phyloP scores from a whole-genome alignment of 2,888 invertebrate species.

The Tipula confusa region DNA sequence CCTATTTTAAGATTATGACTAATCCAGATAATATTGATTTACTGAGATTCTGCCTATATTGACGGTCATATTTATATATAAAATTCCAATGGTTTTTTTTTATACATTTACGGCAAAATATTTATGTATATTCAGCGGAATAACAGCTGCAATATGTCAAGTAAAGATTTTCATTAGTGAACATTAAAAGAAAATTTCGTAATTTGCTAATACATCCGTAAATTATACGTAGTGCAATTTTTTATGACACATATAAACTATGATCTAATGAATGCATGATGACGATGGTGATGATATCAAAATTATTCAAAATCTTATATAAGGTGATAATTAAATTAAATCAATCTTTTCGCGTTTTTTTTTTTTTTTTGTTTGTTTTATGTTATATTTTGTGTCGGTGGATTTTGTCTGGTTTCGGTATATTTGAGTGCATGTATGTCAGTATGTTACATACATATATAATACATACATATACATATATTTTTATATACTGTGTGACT shows the following conservation, averaged over 20 bases:
- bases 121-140: background rate
- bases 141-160: background rate
- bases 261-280: background rate
- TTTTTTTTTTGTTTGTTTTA: background rate
- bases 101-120: background rate
- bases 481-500: background rate
- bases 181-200: no score
- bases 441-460: background rate
- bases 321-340: background rate
- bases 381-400: slow-evolving; percentile 1
- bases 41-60: background rate
- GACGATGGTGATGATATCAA: background rate
- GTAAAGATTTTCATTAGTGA: no score
- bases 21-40: background rate
- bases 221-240: no score
- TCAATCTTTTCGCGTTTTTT: background rate
- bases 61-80: background rate
- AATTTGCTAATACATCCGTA: no score
- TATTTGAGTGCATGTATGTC: background rate
- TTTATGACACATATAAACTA: background rate
- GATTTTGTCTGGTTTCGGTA: slow-evolving; percentile 5
- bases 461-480: no score
- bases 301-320: background rate
- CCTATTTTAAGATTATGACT: background rate
- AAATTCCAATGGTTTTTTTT: background rate